Percentiles rank a stretch among this genome's conserved stretches.
Evolutionary conservation across 2,113 vertebrate genomes (phyloP).

Genomic region (Gobius niger): DNA sequence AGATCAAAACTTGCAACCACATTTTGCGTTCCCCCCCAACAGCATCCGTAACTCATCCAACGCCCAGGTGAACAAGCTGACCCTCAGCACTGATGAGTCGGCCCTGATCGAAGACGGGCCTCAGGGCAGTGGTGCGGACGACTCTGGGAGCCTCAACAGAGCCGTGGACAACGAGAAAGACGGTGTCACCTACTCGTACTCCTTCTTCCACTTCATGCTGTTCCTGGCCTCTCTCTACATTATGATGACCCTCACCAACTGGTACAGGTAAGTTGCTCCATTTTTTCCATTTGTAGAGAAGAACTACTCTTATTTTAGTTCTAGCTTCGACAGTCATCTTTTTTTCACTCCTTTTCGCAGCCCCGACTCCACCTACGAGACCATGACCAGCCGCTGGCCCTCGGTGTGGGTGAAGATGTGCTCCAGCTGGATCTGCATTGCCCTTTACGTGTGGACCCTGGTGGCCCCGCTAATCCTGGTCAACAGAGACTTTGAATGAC

Average conservation of each 20-base stretch:
- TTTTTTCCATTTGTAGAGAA: not conserved
- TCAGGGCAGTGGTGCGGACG: conserved; percentile 81
- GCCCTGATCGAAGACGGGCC: conserved; percentile 93
- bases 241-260: conserved; percentile 99
- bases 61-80: conserved; percentile 94
- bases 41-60: conserved; percentile 96
- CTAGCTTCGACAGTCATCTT: not conserved
- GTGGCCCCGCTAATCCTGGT: conserved; percentile 93
- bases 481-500: conserved; percentile 95
- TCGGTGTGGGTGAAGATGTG: conserved; percentile 99
- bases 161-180: conserved; percentile 94
- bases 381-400: conserved; percentile 95
- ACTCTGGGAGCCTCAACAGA: conserved; percentile 72
- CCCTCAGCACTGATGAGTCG: conserved; percentile 92
- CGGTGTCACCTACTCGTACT: conserved; percentile 96
- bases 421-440: conserved; percentile 95
- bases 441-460: conserved; percentile 96
- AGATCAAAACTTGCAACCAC: not conserved
- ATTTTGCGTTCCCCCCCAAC: not conserved
- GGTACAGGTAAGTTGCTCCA: conserved; percentile 87
- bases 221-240: conserved; percentile 97
- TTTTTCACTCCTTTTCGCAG: conserved; percentile 46
- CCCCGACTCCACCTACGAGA: conserved; percentile 84
- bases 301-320: not conserved
- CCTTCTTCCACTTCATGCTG: conserved; percentile 99